These are phyloP conservation scores for Argynnis bischoffii DNA, from an alignment of 2,888 invertebrate species.

Conservation along the genomic window DNA sequence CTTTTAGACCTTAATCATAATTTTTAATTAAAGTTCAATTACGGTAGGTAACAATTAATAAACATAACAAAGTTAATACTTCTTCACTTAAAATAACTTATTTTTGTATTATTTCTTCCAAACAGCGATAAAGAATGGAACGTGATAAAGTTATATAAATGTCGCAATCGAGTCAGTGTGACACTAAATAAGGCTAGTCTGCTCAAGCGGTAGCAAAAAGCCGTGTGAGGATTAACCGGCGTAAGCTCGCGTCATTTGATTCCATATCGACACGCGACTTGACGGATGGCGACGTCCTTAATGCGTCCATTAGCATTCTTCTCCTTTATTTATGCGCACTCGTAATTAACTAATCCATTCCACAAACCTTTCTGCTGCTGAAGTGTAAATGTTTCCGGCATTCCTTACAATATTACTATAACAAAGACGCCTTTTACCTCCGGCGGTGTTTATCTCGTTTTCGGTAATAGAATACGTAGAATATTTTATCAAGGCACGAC, in stretches of 20 bases:
- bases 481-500: constrained; percentile 81
- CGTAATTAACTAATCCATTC: constrained; percentile 49
- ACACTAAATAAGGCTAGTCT: constrained; percentile 57
- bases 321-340: constrained; percentile 46
- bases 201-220: constrained; percentile 53
- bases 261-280: constrained; percentile 72
- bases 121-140: constrained; percentile 25
- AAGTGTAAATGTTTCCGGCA: constrained; percentile 44
- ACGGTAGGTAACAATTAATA: too few relatives aligned
- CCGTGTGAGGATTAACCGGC: constrained; percentile 58
- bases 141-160: constrained; percentile 55
- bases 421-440: constrained; percentile 57
- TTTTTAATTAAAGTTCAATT: too few relatives aligned
- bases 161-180: constrained; percentile 52
- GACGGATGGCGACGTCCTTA: constrained; percentile 63
- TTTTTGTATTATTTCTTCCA: background rate
- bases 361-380: constrained; percentile 38
- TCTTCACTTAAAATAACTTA: background rate
- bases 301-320: constrained; percentile 64
- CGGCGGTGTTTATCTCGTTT: constrained; percentile 74
- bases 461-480: constrained; percentile 80
- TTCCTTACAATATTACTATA: constrained; percentile 45
- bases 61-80: background rate
- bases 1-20: too few relatives aligned
- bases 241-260: constrained; percentile 50